Conservation (phyloP, 2,797 vertebrate species). For the Schizothorax lantsangensis region DNA sequence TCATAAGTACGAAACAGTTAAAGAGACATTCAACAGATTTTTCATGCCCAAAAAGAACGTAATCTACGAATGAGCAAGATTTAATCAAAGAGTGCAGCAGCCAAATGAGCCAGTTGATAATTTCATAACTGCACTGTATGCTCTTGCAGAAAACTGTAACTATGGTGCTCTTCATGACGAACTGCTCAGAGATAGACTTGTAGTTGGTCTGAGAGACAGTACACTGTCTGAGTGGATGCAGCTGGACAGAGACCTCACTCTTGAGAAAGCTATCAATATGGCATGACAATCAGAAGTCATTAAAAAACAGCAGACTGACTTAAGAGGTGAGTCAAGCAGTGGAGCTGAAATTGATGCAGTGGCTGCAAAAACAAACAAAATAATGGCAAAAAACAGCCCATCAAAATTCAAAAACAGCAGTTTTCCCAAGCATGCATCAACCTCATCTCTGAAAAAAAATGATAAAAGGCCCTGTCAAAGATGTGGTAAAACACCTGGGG, state of each 20-base stretch:
- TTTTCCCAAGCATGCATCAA: not conserved
- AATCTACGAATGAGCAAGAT: not conserved
- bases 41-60: constrained; percentile 34
- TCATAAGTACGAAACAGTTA: not conserved
- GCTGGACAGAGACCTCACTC: constrained; percentile 23
- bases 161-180: constrained; percentile 27
- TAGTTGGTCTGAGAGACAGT: too few species aligned
- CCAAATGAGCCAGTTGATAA: constrained; percentile 1
- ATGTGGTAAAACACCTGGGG: not conserved
- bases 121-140: constrained; percentile 20
- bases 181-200: constrained; percentile 32
- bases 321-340: not conserved
- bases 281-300: not conserved
- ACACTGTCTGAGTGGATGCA: constrained; percentile 21
- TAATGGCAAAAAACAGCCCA: not conserved
- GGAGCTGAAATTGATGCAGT: not conserved
- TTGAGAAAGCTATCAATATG: constrained; percentile 39
- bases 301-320: not conserved
- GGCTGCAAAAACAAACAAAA: not conserved
- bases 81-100: constrained; percentile 11
- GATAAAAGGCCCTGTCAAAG: not conserved
- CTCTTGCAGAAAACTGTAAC: constrained; percentile 23
- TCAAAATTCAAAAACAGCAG: not conserved
- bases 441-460: not conserved
- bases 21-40: not conserved